Evolutionary conservation across 1,140 invertebrate genomes (phyloP).

Genomic region (Dendrolimus punctatus): DNA sequence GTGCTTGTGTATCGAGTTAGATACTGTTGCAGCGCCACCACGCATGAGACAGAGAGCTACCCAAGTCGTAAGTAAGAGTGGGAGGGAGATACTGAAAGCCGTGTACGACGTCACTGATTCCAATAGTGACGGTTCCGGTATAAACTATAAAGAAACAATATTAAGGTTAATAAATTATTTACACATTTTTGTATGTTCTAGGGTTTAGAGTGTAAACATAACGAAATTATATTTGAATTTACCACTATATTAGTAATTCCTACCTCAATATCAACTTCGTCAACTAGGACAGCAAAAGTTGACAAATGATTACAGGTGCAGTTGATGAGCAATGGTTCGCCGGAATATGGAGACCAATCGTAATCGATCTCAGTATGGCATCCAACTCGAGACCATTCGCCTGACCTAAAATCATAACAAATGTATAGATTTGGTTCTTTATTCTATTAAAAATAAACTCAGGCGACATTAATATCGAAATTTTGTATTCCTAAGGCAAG

Average conservation of each 20-base stretch:
- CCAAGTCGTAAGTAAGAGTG: slow-evolving; percentile 83
- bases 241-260: not conserved
- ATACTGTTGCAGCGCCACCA: slow-evolving; percentile 87
- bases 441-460: too few species aligned
- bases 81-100: slow-evolving; percentile 87
- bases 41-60: slow-evolving; percentile 84
- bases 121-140: slow-evolving; percentile 86
- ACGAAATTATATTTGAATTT: not conserved
- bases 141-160: slow-evolving; percentile 71
- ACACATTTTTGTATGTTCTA: not conserved
- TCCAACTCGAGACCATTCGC: slow-evolving; percentile 91
- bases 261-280: slow-evolving; percentile 91
- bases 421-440: too few species aligned
- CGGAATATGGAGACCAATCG: slow-evolving; percentile 63
- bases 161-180: not conserved
- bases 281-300: slow-evolving; percentile 92
- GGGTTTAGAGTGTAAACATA: too few species aligned
- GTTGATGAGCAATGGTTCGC: slow-evolving; percentile 81
- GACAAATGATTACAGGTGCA: slow-evolving; percentile 95
- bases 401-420: slow-evolving; percentile 60
- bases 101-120: slow-evolving; percentile 92
- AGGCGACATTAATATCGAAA: too few species aligned
- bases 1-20: slow-evolving; percentile 96
- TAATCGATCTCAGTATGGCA: slow-evolving; percentile 87
- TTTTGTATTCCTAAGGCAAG: too few species aligned